Base-by-base conservation (phyloP, 2,888 invertebrate genomes). In the Acanthoscelides obtectus region DNA sequence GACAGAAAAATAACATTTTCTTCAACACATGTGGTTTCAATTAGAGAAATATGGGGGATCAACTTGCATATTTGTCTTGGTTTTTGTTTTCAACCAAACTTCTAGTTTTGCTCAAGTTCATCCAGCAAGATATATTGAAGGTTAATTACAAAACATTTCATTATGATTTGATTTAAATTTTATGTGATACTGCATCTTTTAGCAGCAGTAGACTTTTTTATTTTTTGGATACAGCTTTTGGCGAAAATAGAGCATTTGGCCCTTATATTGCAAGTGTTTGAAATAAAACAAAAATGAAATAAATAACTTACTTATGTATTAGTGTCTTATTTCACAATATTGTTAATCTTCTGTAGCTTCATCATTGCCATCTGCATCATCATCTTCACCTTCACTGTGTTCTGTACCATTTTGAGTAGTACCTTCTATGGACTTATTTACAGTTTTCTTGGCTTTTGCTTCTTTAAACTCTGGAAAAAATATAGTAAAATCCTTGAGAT, bases 391-490 rank as follows among this genome's bases (percentile, higher is more conserved):
- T 19, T 75, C 75, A 25, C 74, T 79, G 71, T 80, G 80, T n/a
- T 75, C 67, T 19, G 75, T 75, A 25, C 74, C 79, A 72, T 80
- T 80, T n/a, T 75, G 76, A 22, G 77, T 79, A 22, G 75, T 80
- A 70, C 69, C 72, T 6, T 73, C 19, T 72, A 76, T 77, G 73
- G 77, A 80, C 72, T 27, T 66, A 72, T 78, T 80, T 64, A 63
- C 66, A 73, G 20, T 72, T 71, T 81, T 81, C 69, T 79, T 81
- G n/a, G 73, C 69, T 71, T 80, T 81, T 8, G 76, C 69, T 65
- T 79, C 76, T 74, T 80, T 80, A 69, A 77, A 81, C 22, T 79
- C 81, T 81, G 71, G 68, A 79, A 79, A 67, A 66, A 72, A 70
- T 72, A 25, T 4, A 20, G 45, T 71, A 68, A 21, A 63, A 20